phyloP scores from a whole-genome alignment of 2,797 vertebrate species.

The Lagodon rhomboides region DNA sequence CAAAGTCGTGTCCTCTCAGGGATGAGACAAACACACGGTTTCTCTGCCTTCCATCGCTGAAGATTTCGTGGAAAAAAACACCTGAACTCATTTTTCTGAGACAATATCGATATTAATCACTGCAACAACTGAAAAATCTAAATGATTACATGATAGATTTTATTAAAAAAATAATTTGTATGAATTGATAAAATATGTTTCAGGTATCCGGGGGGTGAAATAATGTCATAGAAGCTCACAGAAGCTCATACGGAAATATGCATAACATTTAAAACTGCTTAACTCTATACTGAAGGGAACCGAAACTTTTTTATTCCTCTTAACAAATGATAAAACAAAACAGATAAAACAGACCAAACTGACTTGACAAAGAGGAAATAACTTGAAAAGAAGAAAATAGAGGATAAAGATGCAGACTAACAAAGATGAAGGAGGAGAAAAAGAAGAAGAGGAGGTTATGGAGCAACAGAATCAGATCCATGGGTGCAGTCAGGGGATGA shows the following conservation, averaged over 20 bases:
- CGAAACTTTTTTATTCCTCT: not conserved
- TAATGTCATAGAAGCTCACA: not conserved
- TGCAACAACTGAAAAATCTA: not conserved
- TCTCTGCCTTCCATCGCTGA: not conserved
- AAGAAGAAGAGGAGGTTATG: conserved; percentile 16
- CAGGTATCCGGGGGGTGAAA: not conserved
- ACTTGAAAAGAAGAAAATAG: not conserved
- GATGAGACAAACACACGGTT: not conserved
- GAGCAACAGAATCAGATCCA: conserved; percentile 46
- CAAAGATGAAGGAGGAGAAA: conserved; percentile 16
- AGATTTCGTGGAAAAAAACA: not conserved
- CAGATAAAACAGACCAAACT: not conserved
- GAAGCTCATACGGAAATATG: not conserved
- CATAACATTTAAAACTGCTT: not conserved
- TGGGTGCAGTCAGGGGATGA: conserved; percentile 68
- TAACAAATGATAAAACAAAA: not conserved
- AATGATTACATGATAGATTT: not conserved
- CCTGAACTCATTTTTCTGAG: not conserved
- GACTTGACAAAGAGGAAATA: not conserved
- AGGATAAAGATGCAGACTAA: not conserved
- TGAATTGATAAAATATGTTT: not conserved
- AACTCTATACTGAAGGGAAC: not conserved
- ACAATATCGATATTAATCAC: not conserved
- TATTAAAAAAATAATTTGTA: not conserved
- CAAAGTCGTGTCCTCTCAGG: not conserved